Percentiles rank a stretch among this genome's conserved stretches.
These are phyloP conservation scores for Toxotes lorentzi DNA, from an alignment of 2,797 vertebrate genomes.

Conservation along the genomic window DNA sequence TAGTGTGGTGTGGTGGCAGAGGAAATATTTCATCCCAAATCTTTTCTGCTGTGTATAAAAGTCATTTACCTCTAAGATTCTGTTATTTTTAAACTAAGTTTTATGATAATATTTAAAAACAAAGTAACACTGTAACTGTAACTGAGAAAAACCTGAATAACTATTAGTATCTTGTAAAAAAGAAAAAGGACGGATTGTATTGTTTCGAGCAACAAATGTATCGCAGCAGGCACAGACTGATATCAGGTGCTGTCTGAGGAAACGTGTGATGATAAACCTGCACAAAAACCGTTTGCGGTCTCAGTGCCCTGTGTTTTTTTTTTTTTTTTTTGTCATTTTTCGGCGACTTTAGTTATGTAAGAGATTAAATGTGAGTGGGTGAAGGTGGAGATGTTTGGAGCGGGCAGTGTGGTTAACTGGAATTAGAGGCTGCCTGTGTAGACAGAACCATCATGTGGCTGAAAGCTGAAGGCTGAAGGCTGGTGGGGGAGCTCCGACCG, in stretches of 20 bases:
- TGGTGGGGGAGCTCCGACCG: slow-evolving; percentile 16
- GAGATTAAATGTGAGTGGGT: slow-evolving; percentile 67
- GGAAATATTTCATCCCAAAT: not conserved
- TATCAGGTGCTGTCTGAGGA: not conserved
- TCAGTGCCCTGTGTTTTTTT: not conserved
- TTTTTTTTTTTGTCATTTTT: slow-evolving; percentile 12
- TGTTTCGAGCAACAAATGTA: not conserved
- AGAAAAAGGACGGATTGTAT: no score
- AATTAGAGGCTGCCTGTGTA: slow-evolving; percentile 75
- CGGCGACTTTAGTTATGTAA: slow-evolving; percentile 70
- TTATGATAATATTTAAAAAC: no score
- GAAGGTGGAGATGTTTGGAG: slow-evolving; percentile 81
- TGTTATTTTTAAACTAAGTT: not conserved
- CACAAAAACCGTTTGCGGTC: not conserved
- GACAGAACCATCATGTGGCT: slow-evolving; percentile 71
- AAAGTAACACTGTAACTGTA: no score
- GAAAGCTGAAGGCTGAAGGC: slow-evolving; percentile 56
- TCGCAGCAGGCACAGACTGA: not conserved
- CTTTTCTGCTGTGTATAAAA: not conserved
- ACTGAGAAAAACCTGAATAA: not conserved
- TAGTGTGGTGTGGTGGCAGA: not conserved
- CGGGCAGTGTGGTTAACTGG: slow-evolving; percentile 63
- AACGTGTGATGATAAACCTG: not conserved
- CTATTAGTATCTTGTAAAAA: not conserved
- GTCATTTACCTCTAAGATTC: not conserved